Evolutionary conservation across 2,888 invertebrate genomes (phyloP).

Genomic region (Epirrhoe tristata): DNA sequence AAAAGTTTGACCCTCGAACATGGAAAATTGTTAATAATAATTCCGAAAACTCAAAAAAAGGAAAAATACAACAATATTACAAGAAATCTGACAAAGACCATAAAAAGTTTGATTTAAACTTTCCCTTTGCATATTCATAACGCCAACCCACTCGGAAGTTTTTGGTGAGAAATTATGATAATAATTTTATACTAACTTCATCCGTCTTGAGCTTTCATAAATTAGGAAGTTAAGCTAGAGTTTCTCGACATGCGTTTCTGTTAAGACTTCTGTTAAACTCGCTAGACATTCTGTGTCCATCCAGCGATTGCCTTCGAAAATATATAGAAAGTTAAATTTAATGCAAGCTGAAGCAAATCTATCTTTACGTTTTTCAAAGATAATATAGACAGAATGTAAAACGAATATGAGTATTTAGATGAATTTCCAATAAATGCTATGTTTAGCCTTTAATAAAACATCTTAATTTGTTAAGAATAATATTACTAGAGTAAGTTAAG

Average conservation of each 20-base stretch:
- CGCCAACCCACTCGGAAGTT: conserved; percentile 79
- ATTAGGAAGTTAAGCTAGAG: conserved; percentile 50
- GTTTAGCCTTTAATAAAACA: too few relatives aligned
- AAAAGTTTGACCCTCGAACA: conserved; percentile 16
- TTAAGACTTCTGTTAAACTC: neutral
- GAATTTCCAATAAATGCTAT: too few relatives aligned
- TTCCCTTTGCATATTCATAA: conserved; percentile 81
- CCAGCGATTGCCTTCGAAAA: neutral
- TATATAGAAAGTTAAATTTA: neutral
- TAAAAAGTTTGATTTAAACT: conserved; percentile 79
- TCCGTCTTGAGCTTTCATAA: conserved; percentile 75
- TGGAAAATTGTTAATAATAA: conserved; percentile 25
- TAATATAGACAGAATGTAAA: too few relatives aligned
- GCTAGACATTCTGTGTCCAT: neutral
- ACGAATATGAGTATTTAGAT: too few relatives aligned
- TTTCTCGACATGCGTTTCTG: neutral
- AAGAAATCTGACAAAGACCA: conserved; percentile 74
- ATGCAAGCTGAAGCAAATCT: neutral
- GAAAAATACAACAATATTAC: conserved; percentile 73
- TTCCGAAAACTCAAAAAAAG: conserved; percentile 54
- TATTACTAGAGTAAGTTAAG: too few relatives aligned
- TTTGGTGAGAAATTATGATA: conserved; percentile 83
- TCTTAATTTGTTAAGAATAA: too few relatives aligned
- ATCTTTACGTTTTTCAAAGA: too few relatives aligned
- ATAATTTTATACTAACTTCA: conserved; percentile 81